Evolutionary conservation across 2,888 invertebrate species (phyloP).

Genomic region (Tethea ocularis): DNA sequence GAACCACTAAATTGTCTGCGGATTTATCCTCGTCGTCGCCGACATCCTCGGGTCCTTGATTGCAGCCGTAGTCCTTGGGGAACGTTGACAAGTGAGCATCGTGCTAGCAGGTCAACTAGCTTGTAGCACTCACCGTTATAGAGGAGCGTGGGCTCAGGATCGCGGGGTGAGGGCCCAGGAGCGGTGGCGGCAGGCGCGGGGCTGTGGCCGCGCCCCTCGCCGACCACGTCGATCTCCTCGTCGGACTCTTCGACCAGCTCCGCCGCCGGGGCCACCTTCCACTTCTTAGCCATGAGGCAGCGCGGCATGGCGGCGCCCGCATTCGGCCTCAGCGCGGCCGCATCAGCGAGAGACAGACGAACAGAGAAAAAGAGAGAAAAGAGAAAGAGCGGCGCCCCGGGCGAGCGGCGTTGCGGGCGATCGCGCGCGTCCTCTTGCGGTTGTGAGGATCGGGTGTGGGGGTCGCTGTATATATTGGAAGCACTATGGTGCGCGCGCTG

Average conservation of each 20-base stretch:
- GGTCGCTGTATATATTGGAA: conserved; percentile 76
- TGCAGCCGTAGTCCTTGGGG: background rate
- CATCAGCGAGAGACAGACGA: conserved; percentile 81
- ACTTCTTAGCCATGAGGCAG: conserved; percentile 98
- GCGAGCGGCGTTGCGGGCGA: conserved; percentile 78
- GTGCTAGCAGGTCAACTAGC: conserved; percentile 10
- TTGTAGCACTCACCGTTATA: conserved; percentile 87
- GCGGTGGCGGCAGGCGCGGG: conserved; percentile 82
- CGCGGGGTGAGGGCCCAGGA: conserved; percentile 88
- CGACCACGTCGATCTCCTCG: conserved; percentile 95
- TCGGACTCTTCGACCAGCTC: conserved; percentile 86
- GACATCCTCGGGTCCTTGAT: background rate
- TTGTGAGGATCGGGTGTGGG: conserved; percentile 76
- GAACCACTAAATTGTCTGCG: conserved; percentile 17
- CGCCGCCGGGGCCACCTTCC: conserved; percentile 88
- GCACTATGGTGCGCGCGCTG: conserved; percentile 73
- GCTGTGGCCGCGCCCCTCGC: conserved; percentile 87
- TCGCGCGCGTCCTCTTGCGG: conserved; percentile 84
- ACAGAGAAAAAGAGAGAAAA: conserved; percentile 81
- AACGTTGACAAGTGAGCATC: background rate
- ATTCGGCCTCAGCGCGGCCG: conserved; percentile 81
- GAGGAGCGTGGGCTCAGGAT: conserved; percentile 88
- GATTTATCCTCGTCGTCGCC: background rate
- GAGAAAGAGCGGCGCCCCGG: conserved; percentile 82
- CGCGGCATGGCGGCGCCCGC: conserved; percentile 92